Base-by-base conservation (phyloP, 2,113 vertebrate genomes). In the Istiophorus platypterus region DNA sequence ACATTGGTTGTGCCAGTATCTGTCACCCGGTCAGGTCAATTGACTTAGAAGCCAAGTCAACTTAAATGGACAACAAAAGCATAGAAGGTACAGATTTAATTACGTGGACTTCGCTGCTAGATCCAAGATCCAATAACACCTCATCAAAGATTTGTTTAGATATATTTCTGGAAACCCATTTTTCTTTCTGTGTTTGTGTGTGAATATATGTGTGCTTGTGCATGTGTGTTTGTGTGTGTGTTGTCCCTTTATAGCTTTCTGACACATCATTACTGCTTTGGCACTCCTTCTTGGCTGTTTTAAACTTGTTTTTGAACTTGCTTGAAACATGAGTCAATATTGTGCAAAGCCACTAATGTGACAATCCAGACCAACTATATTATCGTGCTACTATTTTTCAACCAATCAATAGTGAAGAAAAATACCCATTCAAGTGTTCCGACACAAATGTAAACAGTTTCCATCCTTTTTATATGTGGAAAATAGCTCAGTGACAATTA, bases 321-420 rank as follows among this genome's bases (percentile, higher is more conserved):
- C 49, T 68, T 11, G 2, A 76, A 62, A 62, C 42, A 42, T 78
- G 67, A 58, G 45, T 29, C 63, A 65, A 69, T 63, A 69, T 24
- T 49, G 27, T 52, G 39, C 45, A 57, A 7, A n/a, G 14, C 24
- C 69, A 47, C 74, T 66, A 79, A 79, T 22, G 47, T 67, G 78
- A 74, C 75, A 67, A n/a, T 42, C 39, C 11, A 20, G 72, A 62
- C 39, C 52, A 29, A 29, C 18, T 45, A 0, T 31, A 61, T 61
- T 41, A 12, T 14, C 13, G 1, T 34, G 22, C 17, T 57, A 14
- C 37, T 7, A 18, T 56, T 63, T 63, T 45, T 79, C 34, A 76
- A 84, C 56, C 63, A 56, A 73, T 56, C 61, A 29, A 47, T 26
- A 58, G 62, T 26, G 26, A 56, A 74, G 78, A 68, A 20, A 54